A percentile compares a stretch with the other conserved stretches of the same genome.
Evolutionary conservation across 2,113 vertebrate species (phyloP).

Genomic region (Xiphophorus maculatus): DNA sequence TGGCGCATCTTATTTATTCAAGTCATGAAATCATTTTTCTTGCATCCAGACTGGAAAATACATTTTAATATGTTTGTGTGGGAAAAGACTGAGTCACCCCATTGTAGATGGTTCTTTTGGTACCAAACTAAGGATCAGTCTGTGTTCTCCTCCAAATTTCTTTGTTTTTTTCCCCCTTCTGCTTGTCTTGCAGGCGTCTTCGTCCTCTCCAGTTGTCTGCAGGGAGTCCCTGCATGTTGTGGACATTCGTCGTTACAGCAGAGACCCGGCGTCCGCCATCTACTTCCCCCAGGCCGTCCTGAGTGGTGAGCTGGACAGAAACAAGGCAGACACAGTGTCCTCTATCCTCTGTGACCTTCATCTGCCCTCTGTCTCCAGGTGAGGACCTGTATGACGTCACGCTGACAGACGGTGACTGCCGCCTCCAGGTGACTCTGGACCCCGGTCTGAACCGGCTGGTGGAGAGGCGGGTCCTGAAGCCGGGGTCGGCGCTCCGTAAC

Average conservation of each 20-base stretch:
- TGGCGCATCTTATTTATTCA: too few relatives aligned
- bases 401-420: constrained; percentile 73
- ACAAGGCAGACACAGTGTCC: not conserved
- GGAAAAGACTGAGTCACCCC: not conserved
- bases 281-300: constrained; percentile 69
- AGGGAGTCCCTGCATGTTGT: constrained; percentile 58
- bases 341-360: not conserved
- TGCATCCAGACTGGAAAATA: not conserved
- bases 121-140: too few relatives aligned
- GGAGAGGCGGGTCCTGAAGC: constrained; percentile 59
- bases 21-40: too few relatives aligned
- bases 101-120: not conserved
- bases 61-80: too few relatives aligned
- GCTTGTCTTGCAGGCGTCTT: constrained; percentile 26
- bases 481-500: constrained; percentile 48
- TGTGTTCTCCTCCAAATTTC: too few relatives aligned
- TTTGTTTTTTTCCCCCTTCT: not conserved
- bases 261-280: constrained; percentile 59
- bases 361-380: constrained; percentile 32
- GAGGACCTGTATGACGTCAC: constrained; percentile 77
- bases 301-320: constrained; percentile 33
- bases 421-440: constrained; percentile 73
- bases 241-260: constrained; percentile 66
- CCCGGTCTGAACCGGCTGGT: constrained; percentile 73
- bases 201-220: constrained; percentile 28